A percentile compares a stretch with the other conserved stretches of the same genome.
These are phyloP conservation scores for Albula goreensis DNA, from an alignment of 2,113 vertebrate genomes.

Conservation along the genomic window DNA sequence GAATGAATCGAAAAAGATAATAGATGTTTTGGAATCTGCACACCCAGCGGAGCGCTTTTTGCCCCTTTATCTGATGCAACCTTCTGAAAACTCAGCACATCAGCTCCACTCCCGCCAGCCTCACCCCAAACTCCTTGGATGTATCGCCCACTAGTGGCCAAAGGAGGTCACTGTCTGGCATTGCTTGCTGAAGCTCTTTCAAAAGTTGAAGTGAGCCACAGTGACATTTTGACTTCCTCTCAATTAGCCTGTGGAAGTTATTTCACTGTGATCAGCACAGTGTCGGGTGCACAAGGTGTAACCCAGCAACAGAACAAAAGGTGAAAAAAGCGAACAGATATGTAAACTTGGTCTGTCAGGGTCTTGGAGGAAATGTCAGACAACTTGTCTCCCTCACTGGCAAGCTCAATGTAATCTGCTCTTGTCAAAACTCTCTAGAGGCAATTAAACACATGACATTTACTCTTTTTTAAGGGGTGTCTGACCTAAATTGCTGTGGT, in stretches of 20 bases:
- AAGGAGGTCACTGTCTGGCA: background rate
- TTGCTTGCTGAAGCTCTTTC: background rate
- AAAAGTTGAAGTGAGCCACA: constrained; percentile 28
- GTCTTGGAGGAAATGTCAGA: background rate
- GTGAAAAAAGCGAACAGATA: background rate
- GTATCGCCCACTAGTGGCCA: constrained; percentile 71
- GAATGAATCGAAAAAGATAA: constrained; percentile 72
- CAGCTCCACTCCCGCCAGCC: constrained; percentile 58
- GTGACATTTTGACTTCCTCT: background rate
- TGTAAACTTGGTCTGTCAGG: background rate
- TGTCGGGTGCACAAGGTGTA: background rate
- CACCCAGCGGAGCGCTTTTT: constrained; percentile 58
- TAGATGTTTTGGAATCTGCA: constrained; percentile 69
- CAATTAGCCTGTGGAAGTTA: background rate
- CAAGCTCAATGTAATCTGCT: background rate
- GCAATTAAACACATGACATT: background rate
- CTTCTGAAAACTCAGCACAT: constrained; percentile 32
- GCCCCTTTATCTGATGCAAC: constrained; percentile 32
- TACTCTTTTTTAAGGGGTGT: background rate
- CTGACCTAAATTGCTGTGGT: background rate
- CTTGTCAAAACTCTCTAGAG: background rate
- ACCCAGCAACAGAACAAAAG: background rate
- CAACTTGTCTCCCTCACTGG: background rate
- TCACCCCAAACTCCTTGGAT: constrained; percentile 58
- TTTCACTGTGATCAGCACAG: background rate